These are phyloP conservation scores for Strigamia crassipes DNA, from an alignment of 2,888 invertebrate species.

Conservation along the genomic window DNA sequence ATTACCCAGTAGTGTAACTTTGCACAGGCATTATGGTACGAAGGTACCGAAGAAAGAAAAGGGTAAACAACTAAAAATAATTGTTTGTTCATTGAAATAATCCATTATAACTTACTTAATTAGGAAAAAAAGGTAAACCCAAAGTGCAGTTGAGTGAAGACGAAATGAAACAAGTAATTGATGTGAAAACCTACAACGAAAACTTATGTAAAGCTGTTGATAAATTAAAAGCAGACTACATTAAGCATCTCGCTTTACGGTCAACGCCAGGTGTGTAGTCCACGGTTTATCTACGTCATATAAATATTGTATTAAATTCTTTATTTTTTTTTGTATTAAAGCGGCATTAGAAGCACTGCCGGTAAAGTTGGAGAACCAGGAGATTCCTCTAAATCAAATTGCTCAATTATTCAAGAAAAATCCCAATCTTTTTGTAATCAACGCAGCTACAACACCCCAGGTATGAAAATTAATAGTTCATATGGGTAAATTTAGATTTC, in stretches of 20 bases:
- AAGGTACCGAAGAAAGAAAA: slow-evolving; percentile 28
- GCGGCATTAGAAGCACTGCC: slow-evolving; percentile 77
- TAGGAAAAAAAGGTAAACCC: slow-evolving; percentile 57
- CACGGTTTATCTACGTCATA: background rate
- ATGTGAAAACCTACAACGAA: slow-evolving; percentile 69
- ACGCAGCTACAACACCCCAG: slow-evolving; percentile 82
- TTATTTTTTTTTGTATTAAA: slow-evolving; percentile 53
- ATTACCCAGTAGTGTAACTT: background rate
- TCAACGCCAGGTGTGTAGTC: slow-evolving; percentile 69
- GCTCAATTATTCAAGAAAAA: slow-evolving; percentile 85
- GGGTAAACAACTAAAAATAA: background rate
- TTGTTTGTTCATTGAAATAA: background rate
- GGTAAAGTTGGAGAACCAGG: slow-evolving; percentile 76
- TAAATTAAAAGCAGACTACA: slow-evolving; percentile 76
- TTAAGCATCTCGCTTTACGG: slow-evolving; percentile 77
- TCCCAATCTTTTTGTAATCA: slow-evolving; percentile 82
- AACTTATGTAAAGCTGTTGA: slow-evolving; percentile 72
- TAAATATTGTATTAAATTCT: background rate
- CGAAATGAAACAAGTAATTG: slow-evolving; percentile 73
- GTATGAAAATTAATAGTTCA: slow-evolving; percentile 48
- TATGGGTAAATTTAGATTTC: background rate
- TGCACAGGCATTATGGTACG: background rate
- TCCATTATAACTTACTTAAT: background rate
- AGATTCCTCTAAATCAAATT: slow-evolving; percentile 82
- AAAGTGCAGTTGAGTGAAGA: slow-evolving; percentile 71